These are phyloP conservation scores for Drosophila pseudoananassae DNA, from an alignment of 1,140 invertebrate genomes.

Conservation along the genomic window DNA sequence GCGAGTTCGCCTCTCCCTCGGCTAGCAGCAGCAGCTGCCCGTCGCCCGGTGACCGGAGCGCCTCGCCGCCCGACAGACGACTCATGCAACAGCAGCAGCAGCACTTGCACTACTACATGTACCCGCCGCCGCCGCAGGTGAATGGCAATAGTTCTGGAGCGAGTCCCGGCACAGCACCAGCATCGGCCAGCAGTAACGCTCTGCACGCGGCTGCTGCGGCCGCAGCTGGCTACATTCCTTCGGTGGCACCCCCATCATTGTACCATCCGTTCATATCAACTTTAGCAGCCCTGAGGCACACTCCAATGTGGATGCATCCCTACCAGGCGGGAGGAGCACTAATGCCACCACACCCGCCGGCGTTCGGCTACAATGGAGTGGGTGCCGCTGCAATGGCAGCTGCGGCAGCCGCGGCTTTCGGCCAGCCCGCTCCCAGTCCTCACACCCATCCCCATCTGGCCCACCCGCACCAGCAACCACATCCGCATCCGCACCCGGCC, in stretches of 20 bases:
- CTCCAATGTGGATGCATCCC: conserved; percentile 85
- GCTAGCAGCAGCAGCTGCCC: conserved; percentile 69
- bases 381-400: conserved; percentile 68
- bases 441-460: conserved; percentile 59
- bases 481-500: conserved; percentile 56
- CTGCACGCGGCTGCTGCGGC: conserved; percentile 61
- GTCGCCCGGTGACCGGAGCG: conserved; percentile 67
- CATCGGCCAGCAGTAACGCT: conserved; percentile 48
- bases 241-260: conserved; percentile 64
- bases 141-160: conserved; percentile 55
- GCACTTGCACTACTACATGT: conserved; percentile 77
- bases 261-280: conserved; percentile 84
- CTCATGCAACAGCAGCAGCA: conserved; percentile 57
- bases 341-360: conserved; percentile 49
- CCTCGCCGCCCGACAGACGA: conserved; percentile 63
- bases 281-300: conserved; percentile 72
- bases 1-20: conserved; percentile 82
- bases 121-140: conserved; percentile 60
- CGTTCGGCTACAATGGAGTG: conserved; percentile 75
- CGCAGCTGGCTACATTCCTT: conserved; percentile 79
- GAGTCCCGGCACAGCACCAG: conserved; percentile 29
- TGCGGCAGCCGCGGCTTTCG: conserved; percentile 67
- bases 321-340: conserved; percentile 84
- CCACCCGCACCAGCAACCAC: conserved; percentile 51
- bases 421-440: conserved; percentile 47